Base-by-base conservation (phyloP, 2,113 vertebrate species). In the Puntigrus tetrazona region DNA sequence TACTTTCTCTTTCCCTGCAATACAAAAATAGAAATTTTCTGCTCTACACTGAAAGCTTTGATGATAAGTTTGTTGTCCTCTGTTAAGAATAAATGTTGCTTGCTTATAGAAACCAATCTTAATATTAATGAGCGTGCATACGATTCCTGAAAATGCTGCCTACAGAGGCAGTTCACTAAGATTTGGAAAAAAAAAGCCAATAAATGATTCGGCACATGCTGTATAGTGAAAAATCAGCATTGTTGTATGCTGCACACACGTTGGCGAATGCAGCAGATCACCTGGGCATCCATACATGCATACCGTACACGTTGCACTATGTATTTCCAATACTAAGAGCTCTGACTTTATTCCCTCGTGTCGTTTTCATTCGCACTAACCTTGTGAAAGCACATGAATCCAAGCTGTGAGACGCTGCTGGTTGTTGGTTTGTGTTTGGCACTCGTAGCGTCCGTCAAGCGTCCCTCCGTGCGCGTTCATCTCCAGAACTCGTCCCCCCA, bases 401-500 rank as follows among this genome's bases (percentile, higher is more conserved):
- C 95, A 95, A 82, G 94, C 95, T 9, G 92, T 94, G 85, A 94
- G 87, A 8, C 69, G 85, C 83, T 92, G 95, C 79, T 92, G 95
- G 83, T 90, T 87, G 86, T 81, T 90, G 67, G 90, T 65, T 82
- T 91, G 86, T 10, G 94, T 94, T 89, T 92, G 92, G 41, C 94
- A 96, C 45, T 82, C 91, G 85, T 94, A 94, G 4, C 82, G 92
- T 86, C 94, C 94, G 25, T 90, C 90, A 86, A 94, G 94, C 77
- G 81, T 90, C 74, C 80, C 92, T 14, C 92, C 92, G 70, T 67
- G 89, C 2, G 94, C 92, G 89, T 92, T 93, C 89, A 96, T 94
- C 92, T 97, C 95, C 36, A 97, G 91, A 85, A 96, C 91, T 0
- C 93, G 93, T 8, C 95, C 95, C 59, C 92, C 92, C 75, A 75